These are phyloP conservation scores for Acanthornis magna DNA, from an alignment of 2,797 vertebrate genomes.

Conservation along the genomic window DNA sequence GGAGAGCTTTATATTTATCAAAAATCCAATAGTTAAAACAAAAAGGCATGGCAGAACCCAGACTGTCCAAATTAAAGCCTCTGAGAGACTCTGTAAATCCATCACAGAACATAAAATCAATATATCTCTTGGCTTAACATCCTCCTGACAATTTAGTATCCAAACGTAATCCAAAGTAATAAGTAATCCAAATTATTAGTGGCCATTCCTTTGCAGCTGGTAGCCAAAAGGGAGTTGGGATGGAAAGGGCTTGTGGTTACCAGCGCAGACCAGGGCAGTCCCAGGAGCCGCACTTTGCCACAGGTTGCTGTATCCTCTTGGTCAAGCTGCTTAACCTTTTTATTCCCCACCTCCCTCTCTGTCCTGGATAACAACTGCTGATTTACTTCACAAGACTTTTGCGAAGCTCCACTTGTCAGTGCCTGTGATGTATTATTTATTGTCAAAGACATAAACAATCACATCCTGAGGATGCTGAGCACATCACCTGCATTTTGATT, in stretches of 20 bases:
- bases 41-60: not conserved
- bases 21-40: constrained; percentile 23
- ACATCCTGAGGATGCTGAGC: not conserved
- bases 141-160: not conserved
- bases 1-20: constrained; percentile 9
- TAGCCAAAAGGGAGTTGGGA: not conserved
- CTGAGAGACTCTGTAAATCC: constrained; percentile 14
- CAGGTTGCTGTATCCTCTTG: not conserved
- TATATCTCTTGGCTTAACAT: not conserved
- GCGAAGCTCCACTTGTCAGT: constrained; percentile 45
- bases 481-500: constrained; percentile 59
- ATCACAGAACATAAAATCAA: not conserved
- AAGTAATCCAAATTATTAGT: not conserved
- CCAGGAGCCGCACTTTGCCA: not conserved
- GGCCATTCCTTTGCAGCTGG: not conserved
- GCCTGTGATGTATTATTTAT: constrained; percentile 54
- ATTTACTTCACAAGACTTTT: constrained; percentile 35
- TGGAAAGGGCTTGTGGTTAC: not conserved
- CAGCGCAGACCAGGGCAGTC: not conserved
- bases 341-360: not conserved
- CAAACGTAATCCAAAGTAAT: not conserved
- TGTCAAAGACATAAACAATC: constrained; percentile 39
- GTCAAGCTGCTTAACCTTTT: constrained; percentile 15
- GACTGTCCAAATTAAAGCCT: not conserved
- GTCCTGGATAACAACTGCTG: constrained; percentile 11